Base-by-base conservation (phyloP, 2,888 invertebrate genomes). In the Drosophila demipolita region DNA sequence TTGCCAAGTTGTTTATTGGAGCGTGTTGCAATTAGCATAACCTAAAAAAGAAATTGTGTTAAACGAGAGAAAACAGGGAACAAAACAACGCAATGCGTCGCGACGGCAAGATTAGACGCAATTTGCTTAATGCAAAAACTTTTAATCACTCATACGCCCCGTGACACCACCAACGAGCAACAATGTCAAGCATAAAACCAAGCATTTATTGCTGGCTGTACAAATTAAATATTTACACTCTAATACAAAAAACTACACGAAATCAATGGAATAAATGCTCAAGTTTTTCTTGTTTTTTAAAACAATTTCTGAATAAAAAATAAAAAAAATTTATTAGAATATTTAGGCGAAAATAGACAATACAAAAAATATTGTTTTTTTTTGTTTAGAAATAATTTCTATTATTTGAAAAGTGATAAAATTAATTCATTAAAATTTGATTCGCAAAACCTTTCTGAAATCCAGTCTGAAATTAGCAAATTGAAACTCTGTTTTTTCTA, bases 121-220 rank as follows among this genome's bases (percentile, higher is more conserved):
- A 83, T 87, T 87, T 82, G 80, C 78, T 81, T 78, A 87, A 87
- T 88, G 89, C 76, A 66, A 53, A 89, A 87, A 87, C 75, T 90
- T 87, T 83, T 88, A 90, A 88, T 90, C 88, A 87, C 89, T 90
- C 88, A 83, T 80, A 87, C 87, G 83, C 77, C 70, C 78, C 77
- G 75, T 78, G 78, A 73, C 79, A 77, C 79, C 62, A 55, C 62
- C 73, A 67, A 60, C 29, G 58, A 70, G 64, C 38, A 59, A 60
- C 42, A 68, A 61, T 71, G 67, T 58, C 1, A 38, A 55, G 57
- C 55, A 29, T 40, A 59, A 55, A 64, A 50, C 59, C 45, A 45
- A 20, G 15, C 45, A 20, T 52, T 40, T 45, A 42, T 66, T 54
- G 38, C 57, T 50, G 61, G 29, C 61, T 63, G 45, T 20, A 12